Evolutionary conservation across 2,113 vertebrate species (phyloP), one percentile per base, ranked within the genome.

Genomic region (Brachirus orientalis): DNA sequence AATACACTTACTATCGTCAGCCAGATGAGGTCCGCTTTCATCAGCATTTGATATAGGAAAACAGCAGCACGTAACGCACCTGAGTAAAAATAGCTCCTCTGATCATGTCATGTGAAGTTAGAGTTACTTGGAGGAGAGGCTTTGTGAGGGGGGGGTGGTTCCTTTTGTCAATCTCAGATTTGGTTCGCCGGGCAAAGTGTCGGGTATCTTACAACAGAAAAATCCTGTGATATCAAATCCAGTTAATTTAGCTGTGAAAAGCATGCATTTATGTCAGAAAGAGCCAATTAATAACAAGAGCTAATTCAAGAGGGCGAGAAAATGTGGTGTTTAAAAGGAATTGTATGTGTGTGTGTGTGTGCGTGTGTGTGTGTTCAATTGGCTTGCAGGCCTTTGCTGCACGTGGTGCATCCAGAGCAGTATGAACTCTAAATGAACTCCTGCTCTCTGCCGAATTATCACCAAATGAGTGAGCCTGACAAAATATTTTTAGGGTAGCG

Each of bases 1-100:
- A 48, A 85, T 89, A 82, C 56, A 54, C 80, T 68, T 81, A 85
- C 82, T 69, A 77, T 76, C 52, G 40, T 75, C 78, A 73, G 66
- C 83, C 83, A 83, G 83, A 83, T 80, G 78, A 88, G 86, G 80
- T 88, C 82, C 67, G 40, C 77, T 87, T 86, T 88, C 88, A 84
- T 87, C 80, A 59, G 77, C 40, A 76, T 85, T 65, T 78, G 85
- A 90, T 86, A 71, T 46, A 69, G 78, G 56, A 79, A 75, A 79
- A 82, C 61, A 61, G 55, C 59, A 77, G 81, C 64, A 14, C 7
- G 63, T 68, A 59, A 65, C 54, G 68, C 35, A 22, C 56, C 53
- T 6, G 11, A 55, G 62, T 85, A 82, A 88, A 87, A 85, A 89
- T 78, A 80, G 77, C 63, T 65, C 58, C 71, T 75, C 57, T 61